Percentiles rank a stretch among this genome's conserved stretches.
Conservation (phyloP, 2,888 invertebrate genomes). For the Copidosoma aretas region DNA sequence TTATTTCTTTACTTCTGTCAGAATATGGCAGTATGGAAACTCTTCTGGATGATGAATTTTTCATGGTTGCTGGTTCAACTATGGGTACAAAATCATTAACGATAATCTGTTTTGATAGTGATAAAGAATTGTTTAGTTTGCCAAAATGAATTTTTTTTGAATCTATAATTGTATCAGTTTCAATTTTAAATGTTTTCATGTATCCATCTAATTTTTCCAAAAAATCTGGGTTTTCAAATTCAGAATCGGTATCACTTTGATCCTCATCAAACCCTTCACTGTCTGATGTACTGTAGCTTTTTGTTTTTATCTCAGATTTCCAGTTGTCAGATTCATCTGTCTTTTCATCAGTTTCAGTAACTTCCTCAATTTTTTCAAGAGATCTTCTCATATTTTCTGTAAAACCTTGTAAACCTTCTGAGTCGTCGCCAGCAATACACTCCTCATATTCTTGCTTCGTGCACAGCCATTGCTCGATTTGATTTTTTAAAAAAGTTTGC, state of each 20-base stretch:
- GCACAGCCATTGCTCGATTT: conserved; percentile 83
- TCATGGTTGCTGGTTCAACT: conserved; percentile 53
- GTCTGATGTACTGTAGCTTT: conserved; percentile 56
- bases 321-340: conserved; percentile 57
- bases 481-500: conserved; percentile 65
- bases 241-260: conserved; percentile 64
- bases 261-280: conserved; percentile 65
- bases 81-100: conserved; percentile 53
- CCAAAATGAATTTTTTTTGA: conserved; percentile 51
- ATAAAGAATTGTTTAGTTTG: conserved; percentile 47
- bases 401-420: conserved; percentile 58
- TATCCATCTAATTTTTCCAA: conserved; percentile 75
- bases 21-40: conserved; percentile 60
- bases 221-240: conserved; percentile 71
- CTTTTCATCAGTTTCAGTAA: conserved; percentile 61
- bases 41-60: conserved; percentile 57
- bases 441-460: conserved; percentile 88
- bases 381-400: conserved; percentile 65
- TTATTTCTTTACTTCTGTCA: conserved; percentile 58
- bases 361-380: conserved; percentile 67
- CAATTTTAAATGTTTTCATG: conserved; percentile 75
- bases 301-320: conserved; percentile 56
- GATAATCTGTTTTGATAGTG: conserved; percentile 39
- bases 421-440: conserved; percentile 71
- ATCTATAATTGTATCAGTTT: conserved; percentile 70